phyloP scores from a whole-genome alignment of 92 coral and sea anemone genomes.

The Parazoanthus swiftii region DNA sequence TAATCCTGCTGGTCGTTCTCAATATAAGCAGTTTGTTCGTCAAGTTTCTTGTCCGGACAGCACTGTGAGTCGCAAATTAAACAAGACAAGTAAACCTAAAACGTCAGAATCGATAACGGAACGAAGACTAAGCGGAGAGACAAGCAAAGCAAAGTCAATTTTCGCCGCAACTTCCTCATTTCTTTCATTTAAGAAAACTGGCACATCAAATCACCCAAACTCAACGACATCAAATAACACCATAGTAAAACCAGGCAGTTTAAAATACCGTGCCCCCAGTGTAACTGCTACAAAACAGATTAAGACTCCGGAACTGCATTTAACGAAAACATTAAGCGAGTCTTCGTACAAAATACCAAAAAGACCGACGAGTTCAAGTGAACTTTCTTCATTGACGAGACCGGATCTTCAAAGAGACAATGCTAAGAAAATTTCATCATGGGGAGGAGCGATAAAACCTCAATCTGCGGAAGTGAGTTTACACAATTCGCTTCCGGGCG shows the following conservation, averaged over 20 bases:
- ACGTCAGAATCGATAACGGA: neutral
- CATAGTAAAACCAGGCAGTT: neutral
- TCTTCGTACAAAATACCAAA: conserved; percentile 9
- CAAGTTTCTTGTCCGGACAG: conserved; percentile 3
- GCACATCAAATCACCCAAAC: neutral
- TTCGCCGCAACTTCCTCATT: conserved; percentile 16
- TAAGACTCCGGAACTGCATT: conserved; percentile 3
- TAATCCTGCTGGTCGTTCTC: neutral
- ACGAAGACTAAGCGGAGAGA: neutral
- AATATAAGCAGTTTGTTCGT: neutral
- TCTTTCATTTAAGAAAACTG: conserved; percentile 13
- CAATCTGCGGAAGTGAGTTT: neutral
- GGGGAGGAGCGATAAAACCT: conserved; percentile 45
- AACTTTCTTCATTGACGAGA: neutral
- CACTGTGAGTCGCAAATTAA: neutral
- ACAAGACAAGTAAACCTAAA: neutral
- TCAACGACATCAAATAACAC: conserved; percentile 10
- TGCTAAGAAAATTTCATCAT: conserved; percentile 36
- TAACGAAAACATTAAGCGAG: neutral
- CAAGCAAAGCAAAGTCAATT: neutral
- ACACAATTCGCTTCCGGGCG: conserved; percentile 16
- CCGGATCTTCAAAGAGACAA: conserved; percentile 31
- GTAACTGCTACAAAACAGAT: neutral
- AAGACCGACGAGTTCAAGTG: neutral
- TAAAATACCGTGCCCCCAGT: neutral